A percentile compares a stretch with the other conserved stretches of the same genome.
Conservation (phyloP, 2,888 invertebrate species). For the Zaprionus lineosus region DNA sequence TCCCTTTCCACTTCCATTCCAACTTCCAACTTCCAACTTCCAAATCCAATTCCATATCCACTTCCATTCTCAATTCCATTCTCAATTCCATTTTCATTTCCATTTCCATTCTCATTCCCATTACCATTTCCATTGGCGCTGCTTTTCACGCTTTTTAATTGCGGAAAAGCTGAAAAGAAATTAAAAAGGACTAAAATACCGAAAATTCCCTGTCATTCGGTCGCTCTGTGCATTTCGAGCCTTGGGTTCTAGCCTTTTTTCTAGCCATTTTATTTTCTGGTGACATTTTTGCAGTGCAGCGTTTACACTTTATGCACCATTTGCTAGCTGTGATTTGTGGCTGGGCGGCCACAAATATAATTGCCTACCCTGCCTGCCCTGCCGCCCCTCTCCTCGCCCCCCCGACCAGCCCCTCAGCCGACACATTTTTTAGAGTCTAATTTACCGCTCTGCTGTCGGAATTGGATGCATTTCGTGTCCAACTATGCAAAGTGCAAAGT, state of each 20-base stretch:
- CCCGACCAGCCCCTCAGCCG: background rate
- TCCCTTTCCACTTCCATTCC: constrained; percentile 6
- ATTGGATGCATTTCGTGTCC: constrained; percentile 53
- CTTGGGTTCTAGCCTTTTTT: constrained; percentile 7
- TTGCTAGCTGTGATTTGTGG: constrained; percentile 54
- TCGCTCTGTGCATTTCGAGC: constrained; percentile 11
- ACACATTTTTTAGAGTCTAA: constrained; percentile 30
- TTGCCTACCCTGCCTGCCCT: constrained; percentile 38
- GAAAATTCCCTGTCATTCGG: background rate
- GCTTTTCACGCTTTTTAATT: constrained; percentile 9
- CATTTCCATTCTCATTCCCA: constrained; percentile 9
- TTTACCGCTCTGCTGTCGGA: constrained; percentile 56
- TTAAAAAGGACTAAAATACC: too few relatives aligned
- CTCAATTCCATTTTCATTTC: too few relatives aligned
- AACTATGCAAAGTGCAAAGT: too few relatives aligned
- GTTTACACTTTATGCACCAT: constrained; percentile 40
- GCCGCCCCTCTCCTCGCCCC: background rate
- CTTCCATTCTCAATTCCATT: too few relatives aligned
- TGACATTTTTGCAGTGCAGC: constrained; percentile 36
- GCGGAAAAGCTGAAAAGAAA: too few relatives aligned
- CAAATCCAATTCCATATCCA: too few relatives aligned
- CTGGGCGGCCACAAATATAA: constrained; percentile 58
- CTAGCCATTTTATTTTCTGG: constrained; percentile 9
- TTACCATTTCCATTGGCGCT: too few relatives aligned
- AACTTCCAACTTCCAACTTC: too few relatives aligned